phyloP scores from a whole-genome alignment of 2,113 vertebrate genomes.

The Ceyx margarethae region DNA sequence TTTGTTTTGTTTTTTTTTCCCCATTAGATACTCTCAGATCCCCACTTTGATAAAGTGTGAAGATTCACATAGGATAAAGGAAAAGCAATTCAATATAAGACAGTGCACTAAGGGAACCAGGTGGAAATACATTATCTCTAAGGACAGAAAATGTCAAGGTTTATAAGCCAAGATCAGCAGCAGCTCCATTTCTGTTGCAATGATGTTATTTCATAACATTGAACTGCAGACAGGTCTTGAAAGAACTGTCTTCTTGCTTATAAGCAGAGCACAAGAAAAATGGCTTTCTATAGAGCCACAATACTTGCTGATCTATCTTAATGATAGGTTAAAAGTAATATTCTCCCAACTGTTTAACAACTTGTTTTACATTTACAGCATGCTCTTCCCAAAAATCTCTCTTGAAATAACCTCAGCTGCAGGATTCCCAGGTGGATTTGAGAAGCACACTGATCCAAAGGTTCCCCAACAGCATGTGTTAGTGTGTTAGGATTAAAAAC shows the following conservation, averaged over 20 bases:
- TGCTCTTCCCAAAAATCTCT: background rate
- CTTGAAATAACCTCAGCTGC: background rate
- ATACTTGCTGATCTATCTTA: background rate
- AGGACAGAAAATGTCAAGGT: conserved; percentile 46
- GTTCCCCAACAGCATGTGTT: background rate
- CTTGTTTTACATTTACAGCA: background rate
- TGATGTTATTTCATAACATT: background rate
- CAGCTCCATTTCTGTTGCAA: conserved; percentile 32
- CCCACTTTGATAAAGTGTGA: conserved; percentile 28
- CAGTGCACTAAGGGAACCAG: background rate
- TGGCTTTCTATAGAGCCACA: background rate
- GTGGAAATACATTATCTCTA: conserved; percentile 48
- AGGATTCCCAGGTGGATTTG: background rate
- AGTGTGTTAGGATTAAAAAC: background rate
- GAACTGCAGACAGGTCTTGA: background rate
- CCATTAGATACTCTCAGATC: background rate
- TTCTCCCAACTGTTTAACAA: background rate
- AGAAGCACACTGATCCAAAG: background rate
- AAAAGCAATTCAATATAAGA: conserved; percentile 46
- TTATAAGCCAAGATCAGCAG: conserved; percentile 42
- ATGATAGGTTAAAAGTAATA: background rate
- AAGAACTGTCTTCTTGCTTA: conserved; percentile 19
- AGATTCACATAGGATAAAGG: conserved; percentile 50
- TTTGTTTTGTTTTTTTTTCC: background rate
- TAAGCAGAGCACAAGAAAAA: background rate